Percentiles rank a stretch among this genome's conserved stretches.
Evolutionary conservation across 2,113 vertebrate genomes (phyloP).

Genomic region (Triplophysa siluroides): DNA sequence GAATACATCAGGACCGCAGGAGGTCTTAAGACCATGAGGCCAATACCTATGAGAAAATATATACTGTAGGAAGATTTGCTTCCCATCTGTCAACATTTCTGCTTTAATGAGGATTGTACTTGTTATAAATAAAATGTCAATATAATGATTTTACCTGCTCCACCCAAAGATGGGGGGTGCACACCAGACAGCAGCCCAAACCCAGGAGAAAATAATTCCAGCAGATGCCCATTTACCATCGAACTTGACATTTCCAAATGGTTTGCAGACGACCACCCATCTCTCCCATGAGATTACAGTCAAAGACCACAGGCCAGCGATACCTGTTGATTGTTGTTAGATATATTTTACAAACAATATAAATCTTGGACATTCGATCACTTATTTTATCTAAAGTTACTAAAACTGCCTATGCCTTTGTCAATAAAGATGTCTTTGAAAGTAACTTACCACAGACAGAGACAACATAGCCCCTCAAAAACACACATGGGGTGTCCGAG

Average conservation of each 20-base stretch:
- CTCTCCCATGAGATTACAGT: constrained; percentile 89
- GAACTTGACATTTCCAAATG: constrained; percentile 89
- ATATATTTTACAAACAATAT: background rate
- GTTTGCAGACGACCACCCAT: constrained; percentile 91
- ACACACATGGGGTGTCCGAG: constrained; percentile 86
- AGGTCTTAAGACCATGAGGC: constrained; percentile 90
- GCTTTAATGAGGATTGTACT: too few species aligned
- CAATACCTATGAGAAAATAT: constrained; percentile 75
- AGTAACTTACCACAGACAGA: constrained; percentile 72
- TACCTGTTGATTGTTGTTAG: constrained; percentile 67
- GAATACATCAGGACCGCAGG: constrained; percentile 89
- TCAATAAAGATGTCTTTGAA: background rate
- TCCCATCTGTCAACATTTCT: too few species aligned
- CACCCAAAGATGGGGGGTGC: constrained; percentile 85
- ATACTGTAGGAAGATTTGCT: too few species aligned
- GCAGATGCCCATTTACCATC: constrained; percentile 80
- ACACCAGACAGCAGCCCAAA: constrained; percentile 79
- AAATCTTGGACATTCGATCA: background rate
- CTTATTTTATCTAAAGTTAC: too few species aligned
- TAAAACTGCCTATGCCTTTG: background rate
- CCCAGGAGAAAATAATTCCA: constrained; percentile 84
- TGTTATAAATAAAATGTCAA: too few species aligned
- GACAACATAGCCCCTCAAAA: constrained; percentile 83
- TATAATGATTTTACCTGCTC: constrained; percentile 77
- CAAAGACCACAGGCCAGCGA: constrained; percentile 84